phyloP scores from a whole-genome alignment of 2,797 vertebrate species.

The Tachyglossus aculeatus region DNA sequence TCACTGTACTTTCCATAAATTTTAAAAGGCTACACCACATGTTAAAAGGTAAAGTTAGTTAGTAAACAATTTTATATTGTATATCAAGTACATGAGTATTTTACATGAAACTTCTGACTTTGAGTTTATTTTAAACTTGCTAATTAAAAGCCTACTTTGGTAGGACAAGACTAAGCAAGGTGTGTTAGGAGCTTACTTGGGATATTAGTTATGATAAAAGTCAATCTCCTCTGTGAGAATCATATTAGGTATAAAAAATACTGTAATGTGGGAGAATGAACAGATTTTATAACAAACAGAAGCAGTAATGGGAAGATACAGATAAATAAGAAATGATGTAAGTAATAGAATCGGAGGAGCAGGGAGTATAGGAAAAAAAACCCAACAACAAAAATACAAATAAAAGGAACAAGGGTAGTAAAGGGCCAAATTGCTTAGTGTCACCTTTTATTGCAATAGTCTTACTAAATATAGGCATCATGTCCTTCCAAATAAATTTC shows the following conservation, averaged over 20 bases:
- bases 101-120: too few species aligned
- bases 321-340: too few species aligned
- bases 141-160: too few species aligned
- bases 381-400: not conserved
- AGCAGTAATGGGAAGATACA: not conserved
- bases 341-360: too few species aligned
- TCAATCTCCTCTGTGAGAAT: not conserved
- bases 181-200: not conserved
- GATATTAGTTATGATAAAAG: not conserved
- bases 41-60: constrained; percentile 1
- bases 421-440: too few species aligned
- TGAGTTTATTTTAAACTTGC: too few species aligned
- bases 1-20: constrained; percentile 8
- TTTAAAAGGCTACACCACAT: not conserved
- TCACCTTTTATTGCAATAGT: not conserved
- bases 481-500: not conserved
- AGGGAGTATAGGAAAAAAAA: not conserved
- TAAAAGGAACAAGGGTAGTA: too few species aligned
- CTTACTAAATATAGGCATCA: not conserved
- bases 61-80: not conserved
- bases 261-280: not conserved
- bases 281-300: not conserved
- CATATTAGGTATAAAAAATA: not conserved
- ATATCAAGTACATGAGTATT: not conserved
- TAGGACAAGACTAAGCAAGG: not conserved